A percentile compares a stretch with the other conserved stretches of the same genome.
Conservation (phyloP, 2,797 vertebrate species). For the Presbytis comata region DNA sequence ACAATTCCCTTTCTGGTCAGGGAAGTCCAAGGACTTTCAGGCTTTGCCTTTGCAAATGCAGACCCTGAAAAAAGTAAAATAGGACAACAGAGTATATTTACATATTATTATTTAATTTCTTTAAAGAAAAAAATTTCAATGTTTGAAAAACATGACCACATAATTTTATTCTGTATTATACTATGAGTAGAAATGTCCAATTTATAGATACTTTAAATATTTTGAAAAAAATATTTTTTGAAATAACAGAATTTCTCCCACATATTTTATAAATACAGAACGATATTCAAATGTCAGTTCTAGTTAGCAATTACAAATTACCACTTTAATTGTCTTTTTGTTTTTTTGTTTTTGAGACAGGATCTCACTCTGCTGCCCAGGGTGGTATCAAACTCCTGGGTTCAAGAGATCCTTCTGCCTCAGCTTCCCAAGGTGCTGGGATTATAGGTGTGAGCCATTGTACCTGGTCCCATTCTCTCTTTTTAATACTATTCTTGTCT, state of each 20-base stretch:
- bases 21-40: slow-evolving; percentile 99
- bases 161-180: slow-evolving; percentile 39
- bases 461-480: neutral
- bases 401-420: neutral
- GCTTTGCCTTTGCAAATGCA: slow-evolving; percentile 99
- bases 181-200: neutral
- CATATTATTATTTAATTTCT: neutral
- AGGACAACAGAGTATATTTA: neutral
- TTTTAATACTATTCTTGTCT: neutral
- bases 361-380: neutral
- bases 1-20: slow-evolving; percentile 98
- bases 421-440: neutral
- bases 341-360: neutral
- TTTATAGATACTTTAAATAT: neutral
- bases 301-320: slow-evolving; percentile 36
- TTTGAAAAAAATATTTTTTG: neutral
- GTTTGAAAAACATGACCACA: neutral
- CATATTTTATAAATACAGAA: slow-evolving; percentile 20
- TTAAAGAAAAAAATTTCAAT: slow-evolving; percentile 1
- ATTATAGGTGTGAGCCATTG: neutral
- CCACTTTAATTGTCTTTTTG: slow-evolving; percentile 6
- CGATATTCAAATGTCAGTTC: slow-evolving; percentile 31
- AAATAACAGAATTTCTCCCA: slow-evolving; percentile 43
- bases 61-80: slow-evolving; percentile 88
- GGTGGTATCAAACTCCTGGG: neutral